Evolutionary conservation across 2,113 vertebrate genomes (phyloP).

Genomic region (Catagonus wagneri): DNA sequence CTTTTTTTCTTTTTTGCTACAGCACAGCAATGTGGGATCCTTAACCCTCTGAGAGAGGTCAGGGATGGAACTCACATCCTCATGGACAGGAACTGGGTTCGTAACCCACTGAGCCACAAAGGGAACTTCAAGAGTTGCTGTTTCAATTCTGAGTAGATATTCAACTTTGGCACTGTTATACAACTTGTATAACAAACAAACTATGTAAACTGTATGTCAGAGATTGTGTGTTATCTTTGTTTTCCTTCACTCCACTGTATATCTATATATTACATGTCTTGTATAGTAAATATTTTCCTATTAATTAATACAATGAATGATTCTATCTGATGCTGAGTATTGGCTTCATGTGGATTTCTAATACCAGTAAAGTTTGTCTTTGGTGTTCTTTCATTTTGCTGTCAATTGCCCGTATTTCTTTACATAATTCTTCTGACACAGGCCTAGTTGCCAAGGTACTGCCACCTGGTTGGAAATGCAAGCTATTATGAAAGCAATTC

Average conservation of each 20-base stretch:
- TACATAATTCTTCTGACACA: not conserved
- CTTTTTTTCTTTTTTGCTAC: no score
- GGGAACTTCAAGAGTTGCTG: not conserved
- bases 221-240: not conserved
- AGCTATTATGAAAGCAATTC: not conserved
- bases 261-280: not conserved
- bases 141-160: not conserved
- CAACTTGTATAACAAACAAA: not conserved
- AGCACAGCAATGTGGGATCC: no score
- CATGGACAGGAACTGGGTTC: no score
- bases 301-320: not conserved
- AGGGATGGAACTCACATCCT: no score
- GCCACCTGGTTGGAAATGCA: not conserved
- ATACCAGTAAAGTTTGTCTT: not conserved
- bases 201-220: not conserved
- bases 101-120: no score
- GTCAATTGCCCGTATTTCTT: not conserved
- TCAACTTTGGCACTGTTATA: not conserved
- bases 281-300: not conserved
- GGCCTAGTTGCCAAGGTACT: not conserved
- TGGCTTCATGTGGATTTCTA: not conserved
- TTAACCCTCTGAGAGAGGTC: no score
- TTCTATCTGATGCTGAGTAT: not conserved
- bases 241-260: not conserved
- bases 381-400: not conserved